Base-by-base conservation (phyloP, 2,113 vertebrate species). In the Tyrannus savana region DNA sequence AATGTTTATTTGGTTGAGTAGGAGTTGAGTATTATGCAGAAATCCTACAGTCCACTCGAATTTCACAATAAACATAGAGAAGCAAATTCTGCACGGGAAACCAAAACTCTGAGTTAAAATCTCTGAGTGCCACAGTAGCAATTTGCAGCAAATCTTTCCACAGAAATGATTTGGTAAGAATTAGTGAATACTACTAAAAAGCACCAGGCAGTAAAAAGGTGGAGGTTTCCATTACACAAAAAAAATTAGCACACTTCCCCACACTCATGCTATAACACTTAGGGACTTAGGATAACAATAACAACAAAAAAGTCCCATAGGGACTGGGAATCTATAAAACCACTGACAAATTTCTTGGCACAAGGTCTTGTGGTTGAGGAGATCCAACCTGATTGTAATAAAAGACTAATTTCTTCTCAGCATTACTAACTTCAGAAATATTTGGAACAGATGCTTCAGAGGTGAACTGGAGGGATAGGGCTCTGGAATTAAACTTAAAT, bases 311-410 rank as follows among this genome's bases (percentile, higher is more conserved):
- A 79, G 37, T 63, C 60, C 58, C 72, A 42, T 5, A 73, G 64
- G 82, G 78, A 91, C 14, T 52, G n/a, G 9, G 55, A 93, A 44
- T 82, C 72, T 72, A 80, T 91, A 64, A 96, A 89, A 55, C 21
- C 39, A 46, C 35, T 94, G 68, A 68, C 49, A 94, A 93, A 94
- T 87, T 86, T 63, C 60, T 95, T 97, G 96, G 94, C 90, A 95
- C 16, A 75, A 62, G 31, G 78, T 84, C 66, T 60, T 24, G 42
- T 49, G n/a, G 72, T 91, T 63, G 89, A 96, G 56, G 11, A 93
- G n/a, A 95, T 84, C 76, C 94, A 96, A 78, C 27, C 14, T 74
- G 37, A 60, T 24, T 47, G 55, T 46, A 79, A 92, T 89, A 76
- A 79, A 92, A 77, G 53, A 80, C 78, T 92, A 39, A 94, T 91